Evolutionary conservation across 2,888 invertebrate genomes (phyloP).

Genomic region (Campopleginae sp.): DNA sequence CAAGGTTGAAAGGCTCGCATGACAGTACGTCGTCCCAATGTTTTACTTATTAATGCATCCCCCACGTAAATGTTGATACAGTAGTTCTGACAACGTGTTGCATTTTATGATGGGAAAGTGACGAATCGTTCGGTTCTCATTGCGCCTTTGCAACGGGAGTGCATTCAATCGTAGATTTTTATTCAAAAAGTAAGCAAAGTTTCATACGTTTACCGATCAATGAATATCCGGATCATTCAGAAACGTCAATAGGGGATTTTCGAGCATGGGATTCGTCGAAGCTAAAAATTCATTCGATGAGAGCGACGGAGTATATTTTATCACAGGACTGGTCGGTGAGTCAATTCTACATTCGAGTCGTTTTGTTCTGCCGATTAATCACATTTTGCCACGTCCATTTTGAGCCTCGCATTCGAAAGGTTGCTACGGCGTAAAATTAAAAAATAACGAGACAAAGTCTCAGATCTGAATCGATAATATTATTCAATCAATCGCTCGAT

Average conservation of each 20-base stretch:
- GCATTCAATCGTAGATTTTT: neutral
- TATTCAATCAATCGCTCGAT: neutral
- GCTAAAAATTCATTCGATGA: constrained; percentile 64
- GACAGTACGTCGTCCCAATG: constrained; percentile 57
- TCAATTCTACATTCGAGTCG: constrained; percentile 4
- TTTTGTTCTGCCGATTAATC: constrained; percentile 7
- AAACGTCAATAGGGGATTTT: constrained; percentile 20
- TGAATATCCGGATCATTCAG: constrained; percentile 43
- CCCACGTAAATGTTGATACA: constrained; percentile 39
- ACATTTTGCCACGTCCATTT: neutral
- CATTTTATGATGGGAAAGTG: constrained; percentile 13
- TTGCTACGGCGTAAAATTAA: neutral
- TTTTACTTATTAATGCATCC: constrained; percentile 63
- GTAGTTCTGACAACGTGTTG: constrained; percentile 51
- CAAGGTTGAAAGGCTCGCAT: constrained; percentile 24
- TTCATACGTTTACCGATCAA: constrained; percentile 38
- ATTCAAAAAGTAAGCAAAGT: constrained; percentile 29
- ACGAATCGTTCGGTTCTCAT: constrained; percentile 5
- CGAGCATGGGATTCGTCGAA: constrained; percentile 44
- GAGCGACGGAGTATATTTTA: constrained; percentile 63
- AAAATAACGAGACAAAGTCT: neutral
- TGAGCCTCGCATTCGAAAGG: neutral
- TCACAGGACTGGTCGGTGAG: constrained; percentile 66
- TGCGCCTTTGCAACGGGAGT: neutral
- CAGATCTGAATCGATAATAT: neutral